Percentiles rank a stretch among this genome's conserved stretches.
Conservation (phyloP, 2,888 invertebrate genomes). For the Drosophila subquinaria region DNA sequence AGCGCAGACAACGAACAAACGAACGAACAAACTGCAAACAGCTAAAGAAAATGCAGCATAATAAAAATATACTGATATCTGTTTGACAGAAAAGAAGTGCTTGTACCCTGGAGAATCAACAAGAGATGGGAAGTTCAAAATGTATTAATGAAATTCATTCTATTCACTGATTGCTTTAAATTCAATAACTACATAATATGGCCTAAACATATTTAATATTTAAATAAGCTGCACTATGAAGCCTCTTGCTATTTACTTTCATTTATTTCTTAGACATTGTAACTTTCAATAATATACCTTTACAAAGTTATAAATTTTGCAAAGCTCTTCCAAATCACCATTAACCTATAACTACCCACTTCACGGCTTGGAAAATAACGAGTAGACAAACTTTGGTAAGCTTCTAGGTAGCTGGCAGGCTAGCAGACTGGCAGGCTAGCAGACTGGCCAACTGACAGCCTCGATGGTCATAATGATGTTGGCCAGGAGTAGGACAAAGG, state of each 20-base stretch:
- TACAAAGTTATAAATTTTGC: not conserved
- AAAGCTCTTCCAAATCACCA: constrained; percentile 31
- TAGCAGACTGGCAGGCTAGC: not conserved
- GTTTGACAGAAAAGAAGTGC: not conserved
- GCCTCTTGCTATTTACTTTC: not conserved
- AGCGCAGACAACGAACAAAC: constrained; percentile 40
- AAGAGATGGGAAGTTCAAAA: not conserved
- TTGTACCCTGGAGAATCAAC: constrained; percentile 23
- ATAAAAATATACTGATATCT: not conserved
- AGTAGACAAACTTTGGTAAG: constrained; percentile 49
- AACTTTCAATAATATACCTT: not conserved
- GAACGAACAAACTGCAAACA: constrained; percentile 36
- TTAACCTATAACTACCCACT: constrained; percentile 33
- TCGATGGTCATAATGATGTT: constrained; percentile 54
- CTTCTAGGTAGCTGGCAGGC: constrained; percentile 15
- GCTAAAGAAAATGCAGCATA: constrained; percentile 33
- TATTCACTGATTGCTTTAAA: not conserved
- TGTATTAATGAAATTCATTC: not conserved
- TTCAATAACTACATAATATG: too few species aligned
- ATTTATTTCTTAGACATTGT: not conserved
- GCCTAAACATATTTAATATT: too few species aligned
- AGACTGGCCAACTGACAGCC: constrained; percentile 28
- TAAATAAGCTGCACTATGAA: not conserved
- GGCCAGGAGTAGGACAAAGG: constrained; percentile 37
- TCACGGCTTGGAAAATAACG: not conserved